Evolutionary conservation across 2,888 invertebrate genomes (phyloP).

Genomic region (Mythimna vitellina): DNA sequence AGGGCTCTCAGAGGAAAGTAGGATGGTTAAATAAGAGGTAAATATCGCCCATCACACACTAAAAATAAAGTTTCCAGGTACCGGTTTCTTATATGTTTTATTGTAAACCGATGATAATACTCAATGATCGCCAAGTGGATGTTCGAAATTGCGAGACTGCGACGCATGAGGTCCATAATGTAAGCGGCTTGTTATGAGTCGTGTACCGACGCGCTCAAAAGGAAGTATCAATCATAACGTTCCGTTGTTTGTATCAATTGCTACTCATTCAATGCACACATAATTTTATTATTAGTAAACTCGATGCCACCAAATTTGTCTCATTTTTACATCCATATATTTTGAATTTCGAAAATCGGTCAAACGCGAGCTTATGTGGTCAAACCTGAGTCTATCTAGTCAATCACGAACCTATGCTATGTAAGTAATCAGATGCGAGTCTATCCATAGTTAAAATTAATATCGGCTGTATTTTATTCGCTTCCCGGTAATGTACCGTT

Average conservation of each 20-base stretch:
- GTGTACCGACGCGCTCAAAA: constrained; percentile 24
- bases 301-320: neutral
- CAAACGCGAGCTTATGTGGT: too few species aligned
- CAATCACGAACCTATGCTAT: too few species aligned
- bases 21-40: too few species aligned
- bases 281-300: neutral
- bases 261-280: constrained; percentile 24
- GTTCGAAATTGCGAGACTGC: constrained; percentile 2
- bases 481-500: too few species aligned
- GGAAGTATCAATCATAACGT: constrained; percentile 47
- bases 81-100: neutral
- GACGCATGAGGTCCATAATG: constrained; percentile 22
- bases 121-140: constrained; percentile 9
- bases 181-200: constrained; percentile 17
- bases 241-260: constrained; percentile 39
- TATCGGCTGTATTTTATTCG: neutral
- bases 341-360: neutral
- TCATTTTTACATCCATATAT: neutral
- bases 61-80: neutral
- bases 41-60: neutral
- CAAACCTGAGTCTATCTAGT: too few species aligned
- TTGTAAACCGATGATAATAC: neutral
- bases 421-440: too few species aligned
- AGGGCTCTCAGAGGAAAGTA: constrained; percentile 1
- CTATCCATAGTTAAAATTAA: too few species aligned